phyloP scores from a whole-genome alignment of 2,797 vertebrate species.

The Sebastes alutus region DNA sequence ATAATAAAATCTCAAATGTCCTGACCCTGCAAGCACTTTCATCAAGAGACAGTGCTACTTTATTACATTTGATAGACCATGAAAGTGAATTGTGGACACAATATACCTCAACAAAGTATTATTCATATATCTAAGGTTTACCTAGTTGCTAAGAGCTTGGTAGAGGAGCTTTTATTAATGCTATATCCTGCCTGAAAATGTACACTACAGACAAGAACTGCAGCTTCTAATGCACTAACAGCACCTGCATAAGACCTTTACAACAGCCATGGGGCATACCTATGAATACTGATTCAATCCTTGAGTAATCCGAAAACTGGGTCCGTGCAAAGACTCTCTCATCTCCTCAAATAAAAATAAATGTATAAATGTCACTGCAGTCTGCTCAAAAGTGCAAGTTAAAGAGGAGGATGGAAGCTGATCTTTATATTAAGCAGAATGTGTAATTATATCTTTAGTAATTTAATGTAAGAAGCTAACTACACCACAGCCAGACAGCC shows the following conservation, averaged over 20 bases:
- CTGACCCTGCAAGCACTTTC: conserved; percentile 19
- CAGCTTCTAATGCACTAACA: conserved; percentile 30
- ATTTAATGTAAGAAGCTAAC: not conserved
- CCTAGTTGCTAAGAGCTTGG: not conserved
- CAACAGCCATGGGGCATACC: conserved; percentile 3
- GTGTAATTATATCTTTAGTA: not conserved
- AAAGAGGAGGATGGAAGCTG: not conserved
- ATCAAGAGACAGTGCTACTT: conserved; percentile 10
- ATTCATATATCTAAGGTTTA: not conserved
- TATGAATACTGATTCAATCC: conserved; percentile 29
- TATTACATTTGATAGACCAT: conserved; percentile 32
- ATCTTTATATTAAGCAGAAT: not conserved
- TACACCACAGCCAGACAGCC: not conserved
- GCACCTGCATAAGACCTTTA: conserved; percentile 27
- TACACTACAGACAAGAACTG: conserved; percentile 17
- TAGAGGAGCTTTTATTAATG: conserved; percentile 44
- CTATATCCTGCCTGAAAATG: conserved; percentile 11
- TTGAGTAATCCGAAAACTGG: conserved; percentile 19
- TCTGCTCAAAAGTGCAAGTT: not conserved
- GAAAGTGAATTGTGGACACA: conserved; percentile 10
- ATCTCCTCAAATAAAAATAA: conserved; percentile 2
- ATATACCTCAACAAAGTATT: conserved; percentile 20
- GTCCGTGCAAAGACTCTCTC: not conserved
- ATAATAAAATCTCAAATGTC: conserved; percentile 1
- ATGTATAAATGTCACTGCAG: not conserved